Evolutionary conservation across 2,888 invertebrate genomes (phyloP).

Genomic region (Drosophila aldrichi): DNA sequence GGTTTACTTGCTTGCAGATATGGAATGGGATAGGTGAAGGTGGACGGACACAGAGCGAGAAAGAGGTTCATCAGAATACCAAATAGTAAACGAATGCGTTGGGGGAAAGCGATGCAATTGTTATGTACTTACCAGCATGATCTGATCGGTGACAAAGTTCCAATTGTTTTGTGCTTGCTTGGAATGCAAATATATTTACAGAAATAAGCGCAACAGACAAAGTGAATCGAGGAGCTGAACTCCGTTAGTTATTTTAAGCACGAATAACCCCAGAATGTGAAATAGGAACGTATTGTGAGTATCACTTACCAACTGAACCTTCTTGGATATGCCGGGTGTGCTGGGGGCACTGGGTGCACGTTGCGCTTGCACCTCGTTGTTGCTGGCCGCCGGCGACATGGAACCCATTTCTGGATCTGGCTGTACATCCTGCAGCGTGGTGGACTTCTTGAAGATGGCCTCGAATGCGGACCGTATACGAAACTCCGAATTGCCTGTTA

Average conservation of each 20-base stretch:
- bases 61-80: slow-evolving; percentile 16
- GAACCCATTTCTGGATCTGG: slow-evolving; percentile 88
- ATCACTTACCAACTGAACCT: slow-evolving; percentile 92
- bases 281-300: neutral
- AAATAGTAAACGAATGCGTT: slow-evolving; percentile 1
- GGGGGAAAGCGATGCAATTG: neutral
- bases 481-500: slow-evolving; percentile 94
- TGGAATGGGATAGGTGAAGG: slow-evolving; percentile 43
- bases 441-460: slow-evolving; percentile 95
- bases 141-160: slow-evolving; percentile 78
- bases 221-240: slow-evolving; percentile 17
- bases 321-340: slow-evolving; percentile 91
- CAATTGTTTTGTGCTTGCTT: slow-evolving; percentile 81
- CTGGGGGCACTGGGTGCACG: slow-evolving; percentile 86
- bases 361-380: slow-evolving; percentile 74
- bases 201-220: slow-evolving; percentile 22
- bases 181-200: slow-evolving; percentile 32
- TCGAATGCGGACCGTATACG: slow-evolving; percentile 95
- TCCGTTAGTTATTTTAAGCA: slow-evolving; percentile 33
- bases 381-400: slow-evolving; percentile 83
- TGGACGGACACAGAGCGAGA: slow-evolving; percentile 7
- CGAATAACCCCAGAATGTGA: neutral
- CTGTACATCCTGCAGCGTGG: slow-evolving; percentile 93
- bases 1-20: slow-evolving; percentile 82
- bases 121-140: slow-evolving; percentile 64